These are phyloP conservation scores for Thamnophis elegans DNA, from an alignment of 2,797 vertebrate genomes.

Conservation along the genomic window DNA sequence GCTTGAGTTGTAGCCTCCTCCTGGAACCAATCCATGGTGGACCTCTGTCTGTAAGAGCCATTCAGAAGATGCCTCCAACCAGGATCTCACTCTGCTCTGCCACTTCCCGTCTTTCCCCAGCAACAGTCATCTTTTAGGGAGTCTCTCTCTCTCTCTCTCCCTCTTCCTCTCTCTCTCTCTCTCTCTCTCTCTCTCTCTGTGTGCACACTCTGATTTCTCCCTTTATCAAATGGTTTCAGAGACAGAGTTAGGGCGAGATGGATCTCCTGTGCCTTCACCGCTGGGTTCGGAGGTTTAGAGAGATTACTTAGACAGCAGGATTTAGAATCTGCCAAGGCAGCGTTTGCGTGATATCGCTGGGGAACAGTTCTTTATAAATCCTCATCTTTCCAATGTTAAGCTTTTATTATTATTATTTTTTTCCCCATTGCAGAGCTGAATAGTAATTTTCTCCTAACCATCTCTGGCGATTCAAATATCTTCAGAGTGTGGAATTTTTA, in stretches of 20 bases:
- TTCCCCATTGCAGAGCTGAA: not conserved
- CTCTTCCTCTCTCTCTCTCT: too few relatives aligned
- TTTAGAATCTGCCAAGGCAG: slow-evolving; percentile 51
- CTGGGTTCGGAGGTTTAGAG: slow-evolving; percentile 51
- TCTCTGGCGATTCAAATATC: slow-evolving; percentile 30
- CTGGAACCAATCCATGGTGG: not conserved
- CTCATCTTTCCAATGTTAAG: slow-evolving; percentile 31
- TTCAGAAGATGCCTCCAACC: not conserved
- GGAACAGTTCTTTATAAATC: slow-evolving; percentile 59
- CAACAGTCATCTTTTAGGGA: not conserved
- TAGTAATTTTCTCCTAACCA: not conserved
- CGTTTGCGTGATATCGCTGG: slow-evolving; percentile 50
- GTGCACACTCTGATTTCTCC: not conserved
- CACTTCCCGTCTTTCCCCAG: not conserved
- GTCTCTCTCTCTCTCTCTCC: too few relatives aligned
- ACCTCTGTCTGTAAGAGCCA: not conserved
- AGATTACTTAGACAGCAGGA: slow-evolving; percentile 58
- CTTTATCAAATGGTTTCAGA: slow-evolving; percentile 20
- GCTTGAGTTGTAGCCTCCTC: not conserved
- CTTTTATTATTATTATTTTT: slow-evolving; percentile 11
- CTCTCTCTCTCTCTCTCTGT: too few relatives aligned
- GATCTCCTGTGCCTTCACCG: slow-evolving; percentile 36
- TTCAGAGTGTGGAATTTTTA: slow-evolving; percentile 42
- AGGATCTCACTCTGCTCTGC: not conserved
- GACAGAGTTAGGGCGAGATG: slow-evolving; percentile 25